Percentiles rank a stretch among this genome's conserved stretches.
Evolutionary conservation across 92 coral and sea anemone genomes (phyloP).

Genomic region (Desmophyllum pertusum): DNA sequence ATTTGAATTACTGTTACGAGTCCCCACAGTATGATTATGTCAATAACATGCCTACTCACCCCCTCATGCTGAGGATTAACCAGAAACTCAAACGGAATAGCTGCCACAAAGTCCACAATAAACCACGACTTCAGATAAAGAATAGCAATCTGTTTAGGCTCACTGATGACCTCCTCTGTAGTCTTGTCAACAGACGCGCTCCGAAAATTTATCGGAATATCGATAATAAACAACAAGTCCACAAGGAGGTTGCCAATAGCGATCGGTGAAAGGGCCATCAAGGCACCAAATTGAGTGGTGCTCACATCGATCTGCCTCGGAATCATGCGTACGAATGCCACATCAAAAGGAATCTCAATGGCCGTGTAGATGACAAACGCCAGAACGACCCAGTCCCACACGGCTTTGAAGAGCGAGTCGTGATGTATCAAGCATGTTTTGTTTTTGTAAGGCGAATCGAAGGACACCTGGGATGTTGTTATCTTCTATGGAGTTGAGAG

Average conservation of each 20-base stretch:
- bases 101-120: slow-evolving; percentile 75
- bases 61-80: slow-evolving; percentile 61
- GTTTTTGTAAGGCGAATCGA: slow-evolving; percentile 11
- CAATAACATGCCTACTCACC: slow-evolving; percentile 30
- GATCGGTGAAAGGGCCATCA: slow-evolving; percentile 59
- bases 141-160: slow-evolving; percentile 71
- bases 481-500: neutral
- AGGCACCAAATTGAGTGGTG: slow-evolving; percentile 57
- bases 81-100: slow-evolving; percentile 87
- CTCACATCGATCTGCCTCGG: slow-evolving; percentile 43
- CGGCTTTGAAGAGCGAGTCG: slow-evolving; percentile 75
- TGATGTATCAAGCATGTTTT: slow-evolving; percentile 69
- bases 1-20: too few species aligned
- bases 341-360: slow-evolving; percentile 78
- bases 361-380: slow-evolving; percentile 80
- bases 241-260: slow-evolving; percentile 71
- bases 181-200: slow-evolving; percentile 66
- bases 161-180: slow-evolving; percentile 64
- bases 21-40: neutral
- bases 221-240: slow-evolving; percentile 74
- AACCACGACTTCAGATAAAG: slow-evolving; percentile 82
- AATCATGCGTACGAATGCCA: slow-evolving; percentile 67
- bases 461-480: neutral
- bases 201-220: slow-evolving; percentile 79
- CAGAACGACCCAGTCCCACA: slow-evolving; percentile 81